Conservation (phyloP, 1,140 invertebrate genomes). For the Conus ventricosus region DNA sequence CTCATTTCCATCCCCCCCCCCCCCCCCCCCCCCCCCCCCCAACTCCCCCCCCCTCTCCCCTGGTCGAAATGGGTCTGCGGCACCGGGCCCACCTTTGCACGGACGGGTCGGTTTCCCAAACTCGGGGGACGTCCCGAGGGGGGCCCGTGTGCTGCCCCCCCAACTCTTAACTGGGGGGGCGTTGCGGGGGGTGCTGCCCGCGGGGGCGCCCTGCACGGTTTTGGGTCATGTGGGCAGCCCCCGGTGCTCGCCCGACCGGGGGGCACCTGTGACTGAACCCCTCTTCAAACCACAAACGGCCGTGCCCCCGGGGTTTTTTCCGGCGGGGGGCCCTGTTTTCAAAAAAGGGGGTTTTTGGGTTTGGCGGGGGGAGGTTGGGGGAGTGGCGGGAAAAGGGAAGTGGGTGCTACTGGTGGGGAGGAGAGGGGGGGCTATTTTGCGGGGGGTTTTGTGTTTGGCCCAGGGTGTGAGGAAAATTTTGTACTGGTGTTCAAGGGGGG, state of each 20-base stretch:
- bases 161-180: slow-evolving; percentile 27
- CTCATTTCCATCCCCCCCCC: too few species aligned
- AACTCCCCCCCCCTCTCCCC: too few species aligned
- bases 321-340: neutral
- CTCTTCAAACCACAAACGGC: slow-evolving; percentile 35
- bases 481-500: too few species aligned
- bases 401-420: too few species aligned
- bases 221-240: slow-evolving; percentile 32
- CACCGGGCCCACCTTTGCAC: slow-evolving; percentile 33
- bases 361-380: too few species aligned
- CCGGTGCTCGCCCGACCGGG: slow-evolving; percentile 39
- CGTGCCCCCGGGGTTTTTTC: slow-evolving; percentile 21
- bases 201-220: slow-evolving; percentile 11
- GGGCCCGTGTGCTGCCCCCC: slow-evolving; percentile 12
- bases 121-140: slow-evolving; percentile 31
- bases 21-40: too few species aligned
- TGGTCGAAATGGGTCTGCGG: too few species aligned
- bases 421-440: too few species aligned
- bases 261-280: slow-evolving; percentile 37
- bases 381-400: too few species aligned
- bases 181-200: slow-evolving; percentile 27
- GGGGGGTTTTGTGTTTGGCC: too few species aligned
- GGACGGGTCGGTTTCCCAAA: slow-evolving; percentile 32
- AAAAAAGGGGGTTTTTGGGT: too few species aligned
- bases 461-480: too few species aligned